A percentile compares a stretch with the other conserved stretches of the same genome.
These are phyloP conservation scores for Drosophila eugracilis DNA, from an alignment of 1,140 invertebrate genomes.

Conservation along the genomic window DNA sequence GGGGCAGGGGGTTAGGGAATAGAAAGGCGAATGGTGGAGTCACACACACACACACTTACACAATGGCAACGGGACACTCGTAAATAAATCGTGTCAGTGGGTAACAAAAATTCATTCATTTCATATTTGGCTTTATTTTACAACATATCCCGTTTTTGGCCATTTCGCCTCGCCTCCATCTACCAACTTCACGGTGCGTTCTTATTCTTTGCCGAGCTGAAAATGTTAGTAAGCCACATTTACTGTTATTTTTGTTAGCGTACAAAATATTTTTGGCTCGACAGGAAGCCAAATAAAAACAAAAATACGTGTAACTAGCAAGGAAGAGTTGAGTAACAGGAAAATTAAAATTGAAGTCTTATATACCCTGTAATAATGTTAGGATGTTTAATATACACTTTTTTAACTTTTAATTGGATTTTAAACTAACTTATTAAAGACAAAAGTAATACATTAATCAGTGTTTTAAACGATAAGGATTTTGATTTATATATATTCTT, in stretches of 20 bases:
- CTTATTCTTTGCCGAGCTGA: constrained; percentile 40
- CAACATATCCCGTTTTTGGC: constrained; percentile 19
- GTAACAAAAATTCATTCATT: constrained; percentile 83
- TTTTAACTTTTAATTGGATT: background rate
- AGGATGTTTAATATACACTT: no score
- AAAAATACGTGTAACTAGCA: constrained; percentile 24
- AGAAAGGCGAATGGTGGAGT: constrained; percentile 38
- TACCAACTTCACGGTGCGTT: constrained; percentile 17
- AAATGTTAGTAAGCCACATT: constrained; percentile 73
- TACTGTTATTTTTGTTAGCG: constrained; percentile 75
- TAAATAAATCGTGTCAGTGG: constrained; percentile 83
- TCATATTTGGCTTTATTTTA: constrained; percentile 72
- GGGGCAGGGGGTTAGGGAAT: constrained; percentile 17
- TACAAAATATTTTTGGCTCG: constrained; percentile 66
- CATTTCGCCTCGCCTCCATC: background rate
- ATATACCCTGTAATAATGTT: constrained; percentile 30
- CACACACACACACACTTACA: no score
- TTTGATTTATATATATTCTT: no score
- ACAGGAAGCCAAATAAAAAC: constrained; percentile 23
- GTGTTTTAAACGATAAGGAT: no score
- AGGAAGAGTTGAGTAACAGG: constrained; percentile 38
- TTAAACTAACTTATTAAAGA: no score
- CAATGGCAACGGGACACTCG: constrained; percentile 69
- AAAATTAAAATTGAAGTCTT: background rate
- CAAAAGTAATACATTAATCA: no score